Percentiles rank a stretch among this genome's conserved stretches.
Conservation (phyloP, 2,113 vertebrate species). For the Ciconia boyciana region DNA sequence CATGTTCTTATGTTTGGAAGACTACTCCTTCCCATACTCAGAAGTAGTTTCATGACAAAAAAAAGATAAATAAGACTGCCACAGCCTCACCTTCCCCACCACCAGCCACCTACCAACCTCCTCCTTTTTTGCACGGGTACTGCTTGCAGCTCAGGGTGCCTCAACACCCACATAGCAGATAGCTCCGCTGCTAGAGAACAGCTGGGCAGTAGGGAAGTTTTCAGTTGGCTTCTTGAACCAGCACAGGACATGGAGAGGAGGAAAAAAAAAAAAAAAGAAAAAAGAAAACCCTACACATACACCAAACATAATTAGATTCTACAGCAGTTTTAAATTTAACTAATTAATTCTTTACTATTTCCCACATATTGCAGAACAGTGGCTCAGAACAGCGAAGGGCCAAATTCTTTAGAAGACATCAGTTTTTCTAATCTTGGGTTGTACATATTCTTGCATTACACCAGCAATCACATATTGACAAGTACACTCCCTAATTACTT, state of each 20-base stretch:
- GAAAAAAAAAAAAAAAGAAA: too few relatives aligned
- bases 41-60: not conserved
- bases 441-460: not conserved
- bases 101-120: not conserved
- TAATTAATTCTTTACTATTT: not conserved
- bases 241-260: fast-evolving
- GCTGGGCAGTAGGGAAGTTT: not conserved
- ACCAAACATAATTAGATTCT: not conserved
- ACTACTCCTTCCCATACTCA: not conserved
- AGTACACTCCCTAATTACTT: not conserved
- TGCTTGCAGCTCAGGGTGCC: not conserved
- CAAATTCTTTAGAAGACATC: not conserved
- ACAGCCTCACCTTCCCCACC: not conserved
- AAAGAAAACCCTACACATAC: not conserved
- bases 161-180: not conserved
- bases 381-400: not conserved
- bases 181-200: not conserved
- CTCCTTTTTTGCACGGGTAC: not conserved
- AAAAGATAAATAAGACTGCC: not conserved
- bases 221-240: not conserved
- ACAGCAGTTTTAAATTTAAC: not conserved
- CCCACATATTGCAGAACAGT: not conserved
- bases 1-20: not conserved
- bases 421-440: not conserved
- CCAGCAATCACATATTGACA: not conserved